Percentiles rank a stretch among this genome's conserved stretches.
These are phyloP conservation scores for Operophtera brumata DNA, from an alignment of 2,888 invertebrate species.

Conservation along the genomic window DNA sequence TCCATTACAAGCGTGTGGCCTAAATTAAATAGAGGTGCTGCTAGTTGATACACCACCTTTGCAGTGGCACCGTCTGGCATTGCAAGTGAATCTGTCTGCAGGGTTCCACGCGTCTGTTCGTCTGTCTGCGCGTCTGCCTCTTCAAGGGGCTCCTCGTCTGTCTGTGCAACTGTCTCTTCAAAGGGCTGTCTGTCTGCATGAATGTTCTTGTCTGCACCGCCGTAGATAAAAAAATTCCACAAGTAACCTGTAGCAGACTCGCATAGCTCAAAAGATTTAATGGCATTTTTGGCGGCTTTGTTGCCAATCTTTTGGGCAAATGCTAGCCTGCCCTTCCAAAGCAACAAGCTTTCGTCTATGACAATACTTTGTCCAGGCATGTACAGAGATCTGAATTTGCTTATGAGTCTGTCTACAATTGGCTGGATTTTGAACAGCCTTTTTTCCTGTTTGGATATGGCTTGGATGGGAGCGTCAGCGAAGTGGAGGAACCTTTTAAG, in stretches of 20 bases:
- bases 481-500: too few relatives aligned
- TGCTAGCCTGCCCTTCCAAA: not conserved
- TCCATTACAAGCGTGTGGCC: conserved; percentile 38
- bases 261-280: not conserved
- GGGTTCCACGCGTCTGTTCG: not conserved
- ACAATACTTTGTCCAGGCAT: not conserved
- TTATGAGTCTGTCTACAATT: not conserved
- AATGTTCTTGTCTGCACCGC: not conserved
- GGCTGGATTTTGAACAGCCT: not conserved
- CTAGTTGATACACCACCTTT: not conserved
- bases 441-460: not conserved
- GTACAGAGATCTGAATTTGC: not conserved
- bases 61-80: conserved; percentile 30
- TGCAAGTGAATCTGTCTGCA: not conserved
- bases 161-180: not conserved
- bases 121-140: too few relatives aligned
- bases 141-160: too few relatives aligned
- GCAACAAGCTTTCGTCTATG: not conserved
- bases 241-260: not conserved
- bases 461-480: too few relatives aligned
- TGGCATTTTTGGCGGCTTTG: not conserved
- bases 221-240: not conserved
- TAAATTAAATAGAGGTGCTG: conserved; percentile 24
- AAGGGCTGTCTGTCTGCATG: not conserved
- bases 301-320: not conserved